These are phyloP conservation scores for Mastomys coucha DNA, from an alignment of 2,113 vertebrate genomes.

Conservation along the genomic window DNA sequence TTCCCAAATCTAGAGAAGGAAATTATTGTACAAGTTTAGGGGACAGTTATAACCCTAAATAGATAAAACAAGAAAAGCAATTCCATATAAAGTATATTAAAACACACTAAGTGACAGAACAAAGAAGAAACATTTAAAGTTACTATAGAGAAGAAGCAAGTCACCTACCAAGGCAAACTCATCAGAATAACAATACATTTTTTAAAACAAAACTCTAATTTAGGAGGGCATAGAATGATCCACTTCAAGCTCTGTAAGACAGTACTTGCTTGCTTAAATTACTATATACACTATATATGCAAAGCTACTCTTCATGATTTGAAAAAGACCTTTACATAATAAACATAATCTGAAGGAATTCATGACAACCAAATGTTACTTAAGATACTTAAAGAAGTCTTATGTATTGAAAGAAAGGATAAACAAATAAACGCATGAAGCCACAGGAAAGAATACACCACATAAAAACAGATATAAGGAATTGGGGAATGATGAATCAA, in stretches of 20 bases:
- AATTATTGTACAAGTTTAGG: not conserved
- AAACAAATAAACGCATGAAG: not conserved
- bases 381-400: not conserved
- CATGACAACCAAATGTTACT: not conserved
- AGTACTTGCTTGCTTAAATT: not conserved
- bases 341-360: not conserved
- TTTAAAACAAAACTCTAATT: not conserved
- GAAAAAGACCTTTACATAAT: not conserved
- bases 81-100: not conserved
- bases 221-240: not conserved
- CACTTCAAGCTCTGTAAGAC: not conserved
- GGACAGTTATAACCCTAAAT: not conserved
- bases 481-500: not conserved
- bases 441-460: not conserved
- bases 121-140: not conserved
- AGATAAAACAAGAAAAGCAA: not conserved
- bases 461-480: not conserved
- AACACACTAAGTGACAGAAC: not conserved
- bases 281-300: not conserved
- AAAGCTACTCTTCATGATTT: not conserved
- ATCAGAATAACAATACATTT: not conserved
- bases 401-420: not conserved
- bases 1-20: not conserved
- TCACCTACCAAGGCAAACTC: not conserved
- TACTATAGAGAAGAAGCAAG: not conserved